phyloP scores from a whole-genome alignment of 2,888 invertebrate genomes.

The Slavum lentiscoides region DNA sequence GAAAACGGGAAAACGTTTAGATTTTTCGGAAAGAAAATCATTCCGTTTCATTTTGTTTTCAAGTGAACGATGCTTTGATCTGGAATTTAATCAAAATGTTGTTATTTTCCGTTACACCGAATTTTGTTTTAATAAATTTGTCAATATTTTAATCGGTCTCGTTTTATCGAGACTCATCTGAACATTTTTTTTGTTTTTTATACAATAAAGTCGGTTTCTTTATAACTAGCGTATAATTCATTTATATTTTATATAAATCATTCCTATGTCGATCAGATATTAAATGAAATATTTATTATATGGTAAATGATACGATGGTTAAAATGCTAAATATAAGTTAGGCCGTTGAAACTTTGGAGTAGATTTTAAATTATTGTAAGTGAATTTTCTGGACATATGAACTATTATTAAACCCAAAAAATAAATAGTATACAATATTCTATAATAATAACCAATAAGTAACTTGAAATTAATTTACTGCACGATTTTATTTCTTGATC shows the following conservation, averaged over 20 bases:
- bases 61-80: too few relatives aligned
- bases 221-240: background rate
- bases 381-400: background rate
- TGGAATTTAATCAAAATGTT: too few relatives aligned
- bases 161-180: too few relatives aligned
- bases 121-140: too few relatives aligned
- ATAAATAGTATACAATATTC: constrained; percentile 1
- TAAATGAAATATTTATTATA: background rate
- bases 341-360: background rate
- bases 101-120: too few relatives aligned
- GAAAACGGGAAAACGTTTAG: too few relatives aligned
- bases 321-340: background rate
- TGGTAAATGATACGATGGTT: background rate
- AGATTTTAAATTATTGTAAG: background rate
- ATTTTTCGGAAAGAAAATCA: too few relatives aligned
- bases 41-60: too few relatives aligned
- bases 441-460: background rate
- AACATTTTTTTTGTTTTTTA: too few relatives aligned
- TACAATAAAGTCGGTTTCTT: too few relatives aligned
- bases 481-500: background rate
- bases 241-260: background rate
- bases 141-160: too few relatives aligned
- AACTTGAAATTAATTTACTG: constrained; percentile 34
- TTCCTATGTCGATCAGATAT: background rate
- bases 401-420: background rate